phyloP scores from a whole-genome alignment of 2,888 invertebrate species.

The Pseudeuparius sepicola region DNA sequence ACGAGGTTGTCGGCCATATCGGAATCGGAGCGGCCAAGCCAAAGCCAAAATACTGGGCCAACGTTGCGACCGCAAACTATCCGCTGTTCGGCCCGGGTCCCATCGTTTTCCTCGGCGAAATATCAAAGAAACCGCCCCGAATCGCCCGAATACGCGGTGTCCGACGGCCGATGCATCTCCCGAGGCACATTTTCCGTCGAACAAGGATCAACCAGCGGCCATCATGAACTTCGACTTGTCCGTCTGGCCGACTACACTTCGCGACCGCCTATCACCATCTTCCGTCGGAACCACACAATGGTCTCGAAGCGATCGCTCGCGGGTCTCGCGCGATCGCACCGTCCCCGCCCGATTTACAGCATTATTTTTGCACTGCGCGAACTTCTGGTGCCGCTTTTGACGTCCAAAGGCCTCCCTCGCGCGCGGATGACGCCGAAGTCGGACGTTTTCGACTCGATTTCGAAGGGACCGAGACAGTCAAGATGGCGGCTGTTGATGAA shows the following conservation, averaged over 20 bases:
- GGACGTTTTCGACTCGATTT: slow-evolving; percentile 64
- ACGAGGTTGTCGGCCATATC: slow-evolving; percentile 88
- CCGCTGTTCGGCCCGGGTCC: no score
- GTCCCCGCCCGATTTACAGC: slow-evolving; percentile 38
- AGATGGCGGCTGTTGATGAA: slow-evolving; percentile 95
- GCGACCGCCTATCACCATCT: slow-evolving; percentile 62
- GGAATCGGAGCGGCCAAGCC: slow-evolving; percentile 42
- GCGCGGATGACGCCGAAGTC: slow-evolving; percentile 48
- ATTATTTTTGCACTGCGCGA: slow-evolving; percentile 34
- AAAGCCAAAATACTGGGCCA: slow-evolving; percentile 48
- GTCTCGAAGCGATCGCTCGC: slow-evolving; percentile 54
- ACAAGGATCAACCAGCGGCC: slow-evolving; percentile 67
- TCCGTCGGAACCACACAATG: slow-evolving; percentile 63
- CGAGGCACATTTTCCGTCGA: slow-evolving; percentile 64
- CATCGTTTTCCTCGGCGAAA: slow-evolving; percentile 39
- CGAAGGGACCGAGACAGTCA: slow-evolving; percentile 71
- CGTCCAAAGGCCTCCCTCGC: slow-evolving; percentile 37
- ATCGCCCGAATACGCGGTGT: slow-evolving; percentile 58
- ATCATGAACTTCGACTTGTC: slow-evolving; percentile 65
- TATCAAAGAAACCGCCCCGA: slow-evolving; percentile 39
- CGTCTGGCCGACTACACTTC: slow-evolving; percentile 46
- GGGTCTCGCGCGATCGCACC: slow-evolving; percentile 47
- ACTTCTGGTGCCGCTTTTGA: slow-evolving; percentile 37
- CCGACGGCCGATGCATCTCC: slow-evolving; percentile 60
- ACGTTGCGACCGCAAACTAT: slow-evolving; percentile 38